Base-by-base conservation (phyloP, 2,888 invertebrate species). In the Euplexia lucipara region DNA sequence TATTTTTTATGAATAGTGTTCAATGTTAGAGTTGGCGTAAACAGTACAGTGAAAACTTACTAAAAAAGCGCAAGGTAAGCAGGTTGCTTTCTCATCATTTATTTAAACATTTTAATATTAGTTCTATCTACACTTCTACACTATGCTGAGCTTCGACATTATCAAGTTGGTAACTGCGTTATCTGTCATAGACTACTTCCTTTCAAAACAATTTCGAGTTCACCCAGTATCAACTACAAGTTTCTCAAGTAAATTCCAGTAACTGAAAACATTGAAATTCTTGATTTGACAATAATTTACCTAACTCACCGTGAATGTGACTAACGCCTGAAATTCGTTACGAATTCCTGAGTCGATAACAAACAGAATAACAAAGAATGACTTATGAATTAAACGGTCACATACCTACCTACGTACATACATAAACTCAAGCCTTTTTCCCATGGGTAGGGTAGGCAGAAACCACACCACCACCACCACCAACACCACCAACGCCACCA, bases 291-390 rank as follows among this genome's bases (percentile, higher is more conserved):
- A 74, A 59, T 59, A 4, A 45, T 47, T 48, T 39, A 14, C n/a
- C 12, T 64, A 66, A 60, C 42, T n/a, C 12, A 65, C 62, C 70
- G 44, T 75, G 42, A 58, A 47, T 59, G 63, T 68, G 51, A 70
- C 67, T 37, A 77, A 79, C 61, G 6, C 1, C 9, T 41, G 10
- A 53, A 68, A 78, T 78, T 80, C 63, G 81, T 68, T 63, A 26
- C 65, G 81, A 61, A 78, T 81, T 76, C 65, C 54, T 53, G 52
- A 49, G 39, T 12, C 53, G 63, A 74, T 78, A 77, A 65, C 49
- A 20, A 39, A 37, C 39, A 39, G 16, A 47, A 1, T 52, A 35
- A 22, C 47, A 35, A 26, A 59, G 16, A 48, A 37, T 49, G 41
- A 39, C 34, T 14, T 34, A 35, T 16, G 18, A 59, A 64, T 39